Evolutionary conservation across 1,140 invertebrate species (phyloP).

Genomic region (Ladona fulva): DNA sequence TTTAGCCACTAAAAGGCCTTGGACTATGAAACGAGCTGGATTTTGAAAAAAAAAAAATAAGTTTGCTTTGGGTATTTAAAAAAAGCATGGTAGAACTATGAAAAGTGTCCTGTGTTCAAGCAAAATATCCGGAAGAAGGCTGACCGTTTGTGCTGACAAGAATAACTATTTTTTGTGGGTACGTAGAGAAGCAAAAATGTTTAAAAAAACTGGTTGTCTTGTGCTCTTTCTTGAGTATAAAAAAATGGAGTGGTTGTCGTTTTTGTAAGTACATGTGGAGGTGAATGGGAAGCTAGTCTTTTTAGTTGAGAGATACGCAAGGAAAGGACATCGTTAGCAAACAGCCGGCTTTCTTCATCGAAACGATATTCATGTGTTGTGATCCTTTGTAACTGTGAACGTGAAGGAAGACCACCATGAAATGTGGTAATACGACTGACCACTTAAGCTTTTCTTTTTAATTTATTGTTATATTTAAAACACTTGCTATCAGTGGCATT

Average conservation of each 20-base stretch:
- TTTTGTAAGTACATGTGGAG: neutral
- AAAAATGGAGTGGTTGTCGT: neutral
- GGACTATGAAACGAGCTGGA: neutral
- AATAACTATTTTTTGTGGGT: neutral
- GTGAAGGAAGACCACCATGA: neutral
- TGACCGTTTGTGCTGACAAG: neutral
- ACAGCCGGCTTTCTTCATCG: neutral
- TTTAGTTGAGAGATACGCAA: neutral
- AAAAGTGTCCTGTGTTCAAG: neutral
- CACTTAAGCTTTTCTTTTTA: neutral
- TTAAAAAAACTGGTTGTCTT: no score
- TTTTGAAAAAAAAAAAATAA: neutral
- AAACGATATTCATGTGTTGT: neutral
- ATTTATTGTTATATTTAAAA: constrained; percentile 7
- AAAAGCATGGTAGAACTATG: neutral
- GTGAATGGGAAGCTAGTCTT: neutral
- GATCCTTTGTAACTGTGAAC: neutral
- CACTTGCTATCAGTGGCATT: neutral
- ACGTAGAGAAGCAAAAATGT: no score
- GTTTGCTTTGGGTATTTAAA: neutral
- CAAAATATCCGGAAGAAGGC: neutral
- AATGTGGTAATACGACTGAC: neutral
- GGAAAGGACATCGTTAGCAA: neutral
- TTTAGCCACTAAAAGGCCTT: neutral
- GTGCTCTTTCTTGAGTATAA: no score